phyloP scores from a whole-genome alignment of 2,113 vertebrate genomes.

The Speoplatyrhinus poulsoni region DNA sequence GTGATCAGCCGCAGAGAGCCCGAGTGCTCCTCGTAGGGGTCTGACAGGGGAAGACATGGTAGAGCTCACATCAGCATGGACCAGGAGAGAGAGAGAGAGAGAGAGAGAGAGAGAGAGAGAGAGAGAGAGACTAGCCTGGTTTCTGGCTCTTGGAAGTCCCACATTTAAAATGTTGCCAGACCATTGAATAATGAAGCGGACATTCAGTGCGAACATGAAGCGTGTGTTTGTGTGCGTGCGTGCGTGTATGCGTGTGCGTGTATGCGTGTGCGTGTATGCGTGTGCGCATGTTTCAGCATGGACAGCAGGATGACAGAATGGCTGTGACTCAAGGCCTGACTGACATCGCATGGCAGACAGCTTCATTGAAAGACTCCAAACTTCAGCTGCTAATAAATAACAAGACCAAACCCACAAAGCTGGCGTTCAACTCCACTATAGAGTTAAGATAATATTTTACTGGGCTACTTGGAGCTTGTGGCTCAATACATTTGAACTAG shows the following conservation, averaged over 20 bases:
- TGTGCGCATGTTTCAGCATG: neutral
- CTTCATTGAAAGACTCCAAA: conserved; percentile 31
- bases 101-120: neutral
- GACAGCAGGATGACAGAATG: neutral
- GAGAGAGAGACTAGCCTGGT: neutral
- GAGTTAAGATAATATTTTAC: neutral
- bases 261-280: neutral
- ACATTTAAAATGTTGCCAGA: no score
- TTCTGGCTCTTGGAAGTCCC: neutral
- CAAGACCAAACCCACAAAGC: conserved; percentile 25
- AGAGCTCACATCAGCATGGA: neutral
- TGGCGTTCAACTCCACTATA: conserved; percentile 17
- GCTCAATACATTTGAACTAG: no score
- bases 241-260: neutral
- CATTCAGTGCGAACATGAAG: no score
- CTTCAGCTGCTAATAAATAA: conserved; percentile 42
- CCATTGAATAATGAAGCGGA: no score
- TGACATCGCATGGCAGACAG: conserved; percentile 55
- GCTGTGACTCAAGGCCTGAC: conserved; percentile 52
- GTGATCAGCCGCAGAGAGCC: conserved; percentile 93
- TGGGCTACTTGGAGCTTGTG: no score
- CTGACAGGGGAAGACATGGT: conserved; percentile 64
- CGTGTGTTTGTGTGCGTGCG: no score
- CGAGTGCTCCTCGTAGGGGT: conserved; percentile 90
- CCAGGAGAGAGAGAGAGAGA: neutral